A percentile compares a stretch with the other conserved stretches of the same genome.
phyloP scores from a whole-genome alignment of 2,113 vertebrate genomes.

The Antechinus flavipes region DNA sequence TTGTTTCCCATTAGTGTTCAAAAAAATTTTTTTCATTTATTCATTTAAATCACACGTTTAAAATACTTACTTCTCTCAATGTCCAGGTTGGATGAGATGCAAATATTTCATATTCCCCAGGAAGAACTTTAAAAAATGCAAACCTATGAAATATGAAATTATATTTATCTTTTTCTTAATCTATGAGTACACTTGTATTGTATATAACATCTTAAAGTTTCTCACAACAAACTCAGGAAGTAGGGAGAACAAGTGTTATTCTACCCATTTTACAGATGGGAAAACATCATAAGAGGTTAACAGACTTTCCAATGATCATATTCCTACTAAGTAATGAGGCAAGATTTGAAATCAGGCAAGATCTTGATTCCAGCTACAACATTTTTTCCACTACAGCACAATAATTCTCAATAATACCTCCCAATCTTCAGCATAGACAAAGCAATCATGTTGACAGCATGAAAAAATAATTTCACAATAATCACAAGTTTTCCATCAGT shows the following conservation, averaged over 20 bases:
- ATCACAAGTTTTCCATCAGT: not conserved
- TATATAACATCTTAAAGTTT: not conserved
- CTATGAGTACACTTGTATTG: not conserved
- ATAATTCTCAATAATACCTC: not conserved
- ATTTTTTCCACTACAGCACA: not conserved
- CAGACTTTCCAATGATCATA: not conserved
- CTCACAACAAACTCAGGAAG: not conserved
- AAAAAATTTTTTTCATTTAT: not conserved
- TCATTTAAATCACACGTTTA: not conserved
- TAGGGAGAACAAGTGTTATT: not conserved
- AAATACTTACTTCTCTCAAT: constrained; percentile 90
- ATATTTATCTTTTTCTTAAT: constrained; percentile 21
- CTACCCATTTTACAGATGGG: not conserved
- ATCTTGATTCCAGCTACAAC: not conserved
- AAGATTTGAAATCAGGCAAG: not conserved
- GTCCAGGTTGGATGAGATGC: constrained; percentile 95
- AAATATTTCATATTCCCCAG: constrained; percentile 94
- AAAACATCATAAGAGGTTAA: not conserved
- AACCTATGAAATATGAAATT: constrained; percentile 86
- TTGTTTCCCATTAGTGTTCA: not conserved
- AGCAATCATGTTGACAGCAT: not conserved
- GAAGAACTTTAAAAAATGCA: constrained; percentile 96
- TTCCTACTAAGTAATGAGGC: not conserved
- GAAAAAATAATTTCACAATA: not conserved
- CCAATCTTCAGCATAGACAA: not conserved